These are phyloP conservation scores for Scotopteryx bipunctaria DNA, from an alignment of 2,888 invertebrate species.

Conservation along the genomic window DNA sequence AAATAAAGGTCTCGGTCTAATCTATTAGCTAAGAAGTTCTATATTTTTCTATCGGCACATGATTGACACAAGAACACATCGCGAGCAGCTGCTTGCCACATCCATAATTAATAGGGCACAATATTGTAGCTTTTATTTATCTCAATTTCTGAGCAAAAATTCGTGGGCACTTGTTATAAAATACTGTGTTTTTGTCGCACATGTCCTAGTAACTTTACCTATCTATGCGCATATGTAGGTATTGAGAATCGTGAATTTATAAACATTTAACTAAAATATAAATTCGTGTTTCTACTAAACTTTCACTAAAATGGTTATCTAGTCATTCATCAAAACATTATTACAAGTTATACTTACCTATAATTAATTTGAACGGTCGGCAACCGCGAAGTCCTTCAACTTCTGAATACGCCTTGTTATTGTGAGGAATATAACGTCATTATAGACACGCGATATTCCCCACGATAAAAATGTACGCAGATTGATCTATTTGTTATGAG, in stretches of 20 bases:
- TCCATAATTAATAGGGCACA: conserved; percentile 27
- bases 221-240: too few relatives aligned
- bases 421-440: conserved; percentile 24
- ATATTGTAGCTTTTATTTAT: conserved; percentile 14
- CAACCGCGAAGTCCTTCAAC: conserved; percentile 30
- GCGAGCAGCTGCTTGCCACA: conserved; percentile 19
- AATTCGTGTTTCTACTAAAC: too few relatives aligned
- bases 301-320: neutral
- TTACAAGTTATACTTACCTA: conserved; percentile 20
- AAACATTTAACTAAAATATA: neutral
- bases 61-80: conserved; percentile 8
- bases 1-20: neutral
- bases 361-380: conserved; percentile 23
- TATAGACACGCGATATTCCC: conserved; percentile 26
- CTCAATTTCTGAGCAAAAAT: too few relatives aligned
- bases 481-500: conserved; percentile 19
- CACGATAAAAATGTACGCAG: conserved; percentile 21
- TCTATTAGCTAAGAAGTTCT: neutral
- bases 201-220: too few relatives aligned
- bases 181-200: too few relatives aligned
- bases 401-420: conserved; percentile 26
- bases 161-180: too few relatives aligned
- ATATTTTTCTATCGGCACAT: neutral
- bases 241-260: neutral
- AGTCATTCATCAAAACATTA: conserved; percentile 1